These are phyloP conservation scores for Tipula lateralis DNA, from an alignment of 2,888 invertebrate genomes.

Conservation along the genomic window DNA sequence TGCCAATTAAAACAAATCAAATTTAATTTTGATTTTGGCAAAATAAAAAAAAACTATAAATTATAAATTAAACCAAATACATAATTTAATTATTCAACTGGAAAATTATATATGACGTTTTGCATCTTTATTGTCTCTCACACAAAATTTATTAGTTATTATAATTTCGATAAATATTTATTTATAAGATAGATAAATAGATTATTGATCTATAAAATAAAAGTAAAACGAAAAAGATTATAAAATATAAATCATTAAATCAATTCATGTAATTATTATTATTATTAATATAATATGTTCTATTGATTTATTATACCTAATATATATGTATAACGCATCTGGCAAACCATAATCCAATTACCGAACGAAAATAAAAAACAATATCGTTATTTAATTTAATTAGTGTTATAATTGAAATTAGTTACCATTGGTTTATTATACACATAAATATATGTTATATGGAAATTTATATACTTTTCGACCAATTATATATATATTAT, in stretches of 20 bases:
- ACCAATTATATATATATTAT: neutral
- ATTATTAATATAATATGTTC: neutral
- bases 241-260: neutral
- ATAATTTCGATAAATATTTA: neutral
- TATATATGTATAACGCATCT: neutral
- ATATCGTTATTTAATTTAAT: neutral
- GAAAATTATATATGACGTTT: neutral
- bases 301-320: neutral
- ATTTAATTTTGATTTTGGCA: neutral
- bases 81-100: neutral
- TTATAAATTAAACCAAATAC: neutral
- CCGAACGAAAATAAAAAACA: neutral
- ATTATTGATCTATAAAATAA: neutral
- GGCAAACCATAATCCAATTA: neutral
- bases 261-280: neutral
- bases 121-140: neutral
- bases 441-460: neutral
- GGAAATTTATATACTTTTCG: neutral
- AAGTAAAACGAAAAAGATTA: neutral
- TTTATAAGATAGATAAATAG: neutral
- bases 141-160: neutral
- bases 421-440: neutral
- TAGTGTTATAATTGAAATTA: constrained; percentile 19
- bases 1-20: constrained; percentile 9
- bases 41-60: neutral